phyloP scores from a whole-genome alignment of 2,113 vertebrate species.

The Polyodon spathula region DNA sequence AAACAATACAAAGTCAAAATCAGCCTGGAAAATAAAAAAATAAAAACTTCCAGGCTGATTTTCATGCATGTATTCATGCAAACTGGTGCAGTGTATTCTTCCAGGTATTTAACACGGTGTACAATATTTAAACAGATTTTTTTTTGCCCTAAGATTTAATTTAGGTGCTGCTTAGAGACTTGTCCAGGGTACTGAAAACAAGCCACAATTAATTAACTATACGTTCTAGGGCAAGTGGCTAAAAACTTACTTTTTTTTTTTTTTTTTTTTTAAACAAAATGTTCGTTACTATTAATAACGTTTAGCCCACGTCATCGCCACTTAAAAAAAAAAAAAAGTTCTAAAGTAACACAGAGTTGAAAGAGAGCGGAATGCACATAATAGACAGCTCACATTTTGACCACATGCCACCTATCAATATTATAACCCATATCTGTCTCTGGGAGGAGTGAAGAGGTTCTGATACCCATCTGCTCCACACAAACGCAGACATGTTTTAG shows the following conservation, averaged over 20 bases:
- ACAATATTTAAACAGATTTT: background rate
- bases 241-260: background rate
- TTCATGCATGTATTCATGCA: too few species aligned
- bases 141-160: too few species aligned
- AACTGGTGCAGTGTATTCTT: too few species aligned
- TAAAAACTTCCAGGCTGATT: too few species aligned
- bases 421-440: slow-evolving; percentile 45
- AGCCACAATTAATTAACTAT: slow-evolving; percentile 9
- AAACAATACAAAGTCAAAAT: too few species aligned
- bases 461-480: slow-evolving; percentile 40
- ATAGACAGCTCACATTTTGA: too few species aligned
- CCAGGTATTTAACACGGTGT: background rate
- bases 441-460: slow-evolving; percentile 35
- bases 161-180: slow-evolving; percentile 15
- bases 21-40: too few species aligned
- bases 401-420: slow-evolving; percentile 17
- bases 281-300: background rate
- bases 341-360: background rate
- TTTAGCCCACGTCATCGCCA: background rate
- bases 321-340: too few species aligned
- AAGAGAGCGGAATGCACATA: too few species aligned
- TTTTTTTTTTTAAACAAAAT: background rate
- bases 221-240: too few species aligned
- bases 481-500: background rate
- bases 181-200: slow-evolving; percentile 59